Evolutionary conservation across 2,888 invertebrate species (phyloP).

Genomic region (Drosophila barbarae): DNA sequence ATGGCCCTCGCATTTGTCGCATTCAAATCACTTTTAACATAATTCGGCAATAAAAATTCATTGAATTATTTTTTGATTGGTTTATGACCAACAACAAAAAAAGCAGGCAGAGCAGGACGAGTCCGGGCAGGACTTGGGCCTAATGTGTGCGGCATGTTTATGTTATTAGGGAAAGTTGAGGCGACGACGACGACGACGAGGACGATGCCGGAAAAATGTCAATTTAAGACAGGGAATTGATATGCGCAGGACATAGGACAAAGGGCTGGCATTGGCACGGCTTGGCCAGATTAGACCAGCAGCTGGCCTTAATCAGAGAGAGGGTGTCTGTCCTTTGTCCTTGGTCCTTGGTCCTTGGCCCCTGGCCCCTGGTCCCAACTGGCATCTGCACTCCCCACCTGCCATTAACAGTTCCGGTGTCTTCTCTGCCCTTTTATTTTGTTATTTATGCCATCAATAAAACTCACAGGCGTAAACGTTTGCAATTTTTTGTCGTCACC

Average conservation of each 20-base stretch:
- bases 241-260: conserved; percentile 50
- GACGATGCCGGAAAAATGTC: conserved; percentile 46
- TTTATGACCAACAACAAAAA: conserved; percentile 47
- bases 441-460: conserved; percentile 66
- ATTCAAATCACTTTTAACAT: conserved; percentile 71
- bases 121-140: conserved; percentile 3
- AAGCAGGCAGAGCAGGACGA: conserved; percentile 5
- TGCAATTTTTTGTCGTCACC: conserved; percentile 30
- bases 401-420: conserved; percentile 34
- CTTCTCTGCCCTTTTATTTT: conserved; percentile 31
- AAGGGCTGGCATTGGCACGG: conserved; percentile 7
- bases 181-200: background rate
- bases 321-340: conserved; percentile 3
- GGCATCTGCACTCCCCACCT: conserved; percentile 24
- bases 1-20: conserved; percentile 43
- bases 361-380: background rate
- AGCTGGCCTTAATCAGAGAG: conserved; percentile 31
- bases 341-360: background rate
- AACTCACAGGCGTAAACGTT: conserved; percentile 48
- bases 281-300: conserved; percentile 52
- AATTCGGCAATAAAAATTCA: conserved; percentile 71
- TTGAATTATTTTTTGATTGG: conserved; percentile 72
- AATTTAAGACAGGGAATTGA: conserved; percentile 55
- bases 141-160: conserved; percentile 44
- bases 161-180: conserved; percentile 54